Conservation (phyloP, 2,113 vertebrate species). For the Onychostoma macrolepis region DNA sequence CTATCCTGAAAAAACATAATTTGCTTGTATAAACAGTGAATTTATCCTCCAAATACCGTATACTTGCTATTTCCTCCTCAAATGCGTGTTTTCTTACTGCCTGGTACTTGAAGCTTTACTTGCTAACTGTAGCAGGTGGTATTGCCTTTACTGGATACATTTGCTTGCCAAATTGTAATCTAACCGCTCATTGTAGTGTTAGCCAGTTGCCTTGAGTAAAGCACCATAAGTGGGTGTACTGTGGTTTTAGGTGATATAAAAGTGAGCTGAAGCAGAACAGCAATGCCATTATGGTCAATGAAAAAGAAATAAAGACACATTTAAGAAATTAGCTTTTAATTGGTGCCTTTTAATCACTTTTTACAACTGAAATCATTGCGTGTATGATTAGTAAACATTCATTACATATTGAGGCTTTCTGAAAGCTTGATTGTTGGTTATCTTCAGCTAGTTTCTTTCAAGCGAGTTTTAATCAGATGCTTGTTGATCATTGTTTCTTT, state of each 20-base stretch:
- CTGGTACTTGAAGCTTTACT: not conserved
- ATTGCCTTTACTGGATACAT: not conserved
- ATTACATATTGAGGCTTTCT: not conserved
- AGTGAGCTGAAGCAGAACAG: conserved; percentile 8
- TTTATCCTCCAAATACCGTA: not conserved
- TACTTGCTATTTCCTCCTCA: not conserved
- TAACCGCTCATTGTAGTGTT: conserved; percentile 30
- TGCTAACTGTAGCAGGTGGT: conserved; percentile 18
- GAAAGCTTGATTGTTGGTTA: not conserved
- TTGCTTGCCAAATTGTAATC: conserved; percentile 25
- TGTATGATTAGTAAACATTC: not conserved
- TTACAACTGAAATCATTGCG: not conserved
- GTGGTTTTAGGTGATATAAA: conserved; percentile 21
- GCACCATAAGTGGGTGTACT: not conserved
- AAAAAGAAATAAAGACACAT: not conserved
- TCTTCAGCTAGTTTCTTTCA: not conserved
- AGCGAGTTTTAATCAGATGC: not conserved
- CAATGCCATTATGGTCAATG: not conserved
- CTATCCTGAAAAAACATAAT: too few species aligned
- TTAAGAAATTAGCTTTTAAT: conserved; percentile 6
- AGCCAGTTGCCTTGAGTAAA: not conserved
- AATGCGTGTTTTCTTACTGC: not conserved
- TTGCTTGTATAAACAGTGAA: not conserved
- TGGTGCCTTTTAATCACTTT: not conserved
- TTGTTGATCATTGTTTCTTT: conserved; percentile 25